phyloP scores from a whole-genome alignment of 2,888 invertebrate genomes.

The Spodoptera exigua region DNA sequence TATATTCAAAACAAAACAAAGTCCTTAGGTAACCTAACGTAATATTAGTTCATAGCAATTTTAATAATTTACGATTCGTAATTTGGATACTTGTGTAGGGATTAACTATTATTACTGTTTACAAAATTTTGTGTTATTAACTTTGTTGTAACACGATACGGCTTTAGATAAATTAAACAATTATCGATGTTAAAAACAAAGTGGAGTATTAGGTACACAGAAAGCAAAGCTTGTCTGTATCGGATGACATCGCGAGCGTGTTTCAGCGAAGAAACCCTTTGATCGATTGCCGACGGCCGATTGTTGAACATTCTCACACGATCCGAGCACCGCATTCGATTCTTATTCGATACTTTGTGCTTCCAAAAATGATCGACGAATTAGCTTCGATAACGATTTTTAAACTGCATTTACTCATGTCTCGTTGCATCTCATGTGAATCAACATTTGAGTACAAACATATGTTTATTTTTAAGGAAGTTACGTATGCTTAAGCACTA shows the following conservation, averaged over 20 bases:
- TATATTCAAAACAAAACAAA: constrained; percentile 19
- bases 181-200: constrained; percentile 61
- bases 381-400: constrained; percentile 52
- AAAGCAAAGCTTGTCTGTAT: constrained; percentile 71
- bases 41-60: constrained; percentile 5
- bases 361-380: constrained; percentile 77
- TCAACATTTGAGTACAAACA: constrained; percentile 11
- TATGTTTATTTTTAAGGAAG: constrained; percentile 29
- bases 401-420: constrained; percentile 52
- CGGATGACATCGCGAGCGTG: constrained; percentile 73
- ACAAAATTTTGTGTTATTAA: constrained; percentile 32
- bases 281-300: constrained; percentile 78
- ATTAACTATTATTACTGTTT: constrained; percentile 31
- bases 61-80: constrained; percentile 38
- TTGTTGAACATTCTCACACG: constrained; percentile 87
- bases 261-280: constrained; percentile 84
- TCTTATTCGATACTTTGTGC: constrained; percentile 66
- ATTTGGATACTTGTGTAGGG: constrained; percentile 17
- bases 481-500: constrained; percentile 9
- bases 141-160: constrained; percentile 26
- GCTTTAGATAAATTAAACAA: constrained; percentile 58
- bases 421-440: constrained; percentile 34
- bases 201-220: constrained; percentile 62
- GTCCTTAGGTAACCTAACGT: not conserved
- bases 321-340: constrained; percentile 65